Conservation (phyloP, 2,797 vertebrate genomes). For the Amazona ochrocephala region DNA sequence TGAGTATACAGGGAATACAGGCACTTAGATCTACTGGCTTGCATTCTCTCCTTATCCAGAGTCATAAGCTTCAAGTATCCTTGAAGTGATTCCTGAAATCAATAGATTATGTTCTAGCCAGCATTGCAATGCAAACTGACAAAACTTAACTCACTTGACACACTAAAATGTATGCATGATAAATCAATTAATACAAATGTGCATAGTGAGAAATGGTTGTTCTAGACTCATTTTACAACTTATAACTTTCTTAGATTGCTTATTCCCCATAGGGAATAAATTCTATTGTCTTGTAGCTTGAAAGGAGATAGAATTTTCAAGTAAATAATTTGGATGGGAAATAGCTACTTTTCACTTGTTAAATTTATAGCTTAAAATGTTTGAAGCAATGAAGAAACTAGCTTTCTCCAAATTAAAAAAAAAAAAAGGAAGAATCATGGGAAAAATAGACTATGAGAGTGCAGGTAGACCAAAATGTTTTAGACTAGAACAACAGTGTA, state of each 20-base stretch:
- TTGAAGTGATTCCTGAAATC: not conserved
- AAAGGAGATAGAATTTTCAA: conserved; percentile 33
- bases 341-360: conserved; percentile 1
- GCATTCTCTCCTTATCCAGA: not conserved
- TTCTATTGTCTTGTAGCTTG: not conserved
- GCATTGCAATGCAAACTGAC: not conserved
- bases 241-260: not conserved
- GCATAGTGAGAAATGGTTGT: not conserved
- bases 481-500: not conserved
- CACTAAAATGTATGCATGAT: conserved; percentile 20
- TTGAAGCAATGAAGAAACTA: not conserved
- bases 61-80: not conserved
- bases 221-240: not conserved
- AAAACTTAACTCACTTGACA: not conserved
- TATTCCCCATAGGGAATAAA: not conserved
- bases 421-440: too few relatives aligned
- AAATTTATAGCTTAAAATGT: not conserved
- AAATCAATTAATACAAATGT: conserved; percentile 28
- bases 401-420: not conserved
- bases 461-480: not conserved
- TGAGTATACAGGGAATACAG: not conserved
- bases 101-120: not conserved
- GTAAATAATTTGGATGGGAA: conserved; percentile 12
- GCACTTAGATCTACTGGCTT: not conserved
- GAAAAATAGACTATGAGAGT: not conserved